Evolutionary conservation across 92 coral and sea anemone genomes (phyloP), one percentile per base, ranked within the genome.

Genomic region (Epizoanthus stellaris): DNA sequence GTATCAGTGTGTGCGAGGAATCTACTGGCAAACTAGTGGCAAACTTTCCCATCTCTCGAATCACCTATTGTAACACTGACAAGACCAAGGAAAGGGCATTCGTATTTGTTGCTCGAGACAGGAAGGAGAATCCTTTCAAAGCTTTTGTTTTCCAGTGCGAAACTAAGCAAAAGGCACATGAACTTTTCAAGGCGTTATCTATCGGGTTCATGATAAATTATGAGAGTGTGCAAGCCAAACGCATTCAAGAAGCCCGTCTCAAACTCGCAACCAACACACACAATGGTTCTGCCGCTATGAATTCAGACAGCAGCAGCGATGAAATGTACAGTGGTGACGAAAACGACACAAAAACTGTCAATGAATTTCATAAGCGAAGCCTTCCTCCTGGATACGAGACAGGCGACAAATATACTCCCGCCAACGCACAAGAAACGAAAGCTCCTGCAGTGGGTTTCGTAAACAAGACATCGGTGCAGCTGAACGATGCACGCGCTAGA

Each of bases 81-180:
- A 86, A 72, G 17, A 82, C 88, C 10, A 77, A 88, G 79, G 95
- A 85, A 80, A 88, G 86, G 84, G 99, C 95, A n/a, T 96, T 96
- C 47, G 99, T 95, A 63, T 95, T 96, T 67, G 91, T 96, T 23
- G 99, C 94, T 14, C 91, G 94, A 0, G 96, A 94, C 77, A 85
- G 81, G 74, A 72, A 86, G 21, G 91, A 90, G 17, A 73, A 64
- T 54, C 88, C 94, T 16, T 94, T 94, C 89, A 93, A 93, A 68
- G 97, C 99, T 13, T 95, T 92, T 82, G 92, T 96, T 72, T 92
- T 96, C 72, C 89, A 89, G 69, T 96, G 99, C 83, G 98, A 94
- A 42, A 89, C 87, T 85, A 89, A 92, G 71, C 68, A 87, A 75
- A 93, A 94, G 76, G 98, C 99, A 5, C 88, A 88, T 20, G 99